phyloP scores from a whole-genome alignment of 2,797 vertebrate genomes.

The Discoglossus pictus region DNA sequence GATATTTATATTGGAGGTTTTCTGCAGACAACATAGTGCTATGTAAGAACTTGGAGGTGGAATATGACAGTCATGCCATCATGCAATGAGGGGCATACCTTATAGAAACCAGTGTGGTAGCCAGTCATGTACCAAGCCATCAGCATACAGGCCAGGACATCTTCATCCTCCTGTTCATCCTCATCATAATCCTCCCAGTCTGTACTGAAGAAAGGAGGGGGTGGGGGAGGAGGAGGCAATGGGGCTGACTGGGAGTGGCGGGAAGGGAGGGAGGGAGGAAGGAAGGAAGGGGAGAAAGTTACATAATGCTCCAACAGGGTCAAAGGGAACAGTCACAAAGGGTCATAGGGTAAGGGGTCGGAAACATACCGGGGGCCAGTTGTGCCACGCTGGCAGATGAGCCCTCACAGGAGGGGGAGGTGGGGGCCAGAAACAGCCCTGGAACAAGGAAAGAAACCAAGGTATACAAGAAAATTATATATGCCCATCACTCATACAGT shows the following conservation, averaged over 20 bases:
- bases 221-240: slow-evolving; percentile 54
- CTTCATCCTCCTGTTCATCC: slow-evolving; percentile 19
- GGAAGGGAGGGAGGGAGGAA: not conserved
- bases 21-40: too few species aligned
- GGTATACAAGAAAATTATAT: too few species aligned
- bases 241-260: slow-evolving; percentile 44
- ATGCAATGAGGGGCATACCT: slow-evolving; percentile 54
- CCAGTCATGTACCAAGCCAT: slow-evolving; percentile 74
- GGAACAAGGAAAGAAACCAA: not conserved
- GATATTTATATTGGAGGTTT: too few species aligned
- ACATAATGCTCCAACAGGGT: not conserved
- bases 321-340: not conserved
- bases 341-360: not conserved
- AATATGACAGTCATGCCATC: too few species aligned
- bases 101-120: slow-evolving; percentile 69
- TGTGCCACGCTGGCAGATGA: slow-evolving; percentile 31
- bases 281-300: not conserved
- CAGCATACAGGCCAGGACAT: slow-evolving; percentile 60
- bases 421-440: slow-evolving; percentile 50
- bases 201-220: slow-evolving; percentile 36
- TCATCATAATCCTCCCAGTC: slow-evolving; percentile 40
- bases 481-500: too few species aligned
- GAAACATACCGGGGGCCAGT: slow-evolving; percentile 42
- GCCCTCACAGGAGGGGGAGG: slow-evolving; percentile 40
- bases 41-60: too few species aligned